Base-by-base conservation (phyloP, 2,797 vertebrate species). In the Silurus aristotelis region DNA sequence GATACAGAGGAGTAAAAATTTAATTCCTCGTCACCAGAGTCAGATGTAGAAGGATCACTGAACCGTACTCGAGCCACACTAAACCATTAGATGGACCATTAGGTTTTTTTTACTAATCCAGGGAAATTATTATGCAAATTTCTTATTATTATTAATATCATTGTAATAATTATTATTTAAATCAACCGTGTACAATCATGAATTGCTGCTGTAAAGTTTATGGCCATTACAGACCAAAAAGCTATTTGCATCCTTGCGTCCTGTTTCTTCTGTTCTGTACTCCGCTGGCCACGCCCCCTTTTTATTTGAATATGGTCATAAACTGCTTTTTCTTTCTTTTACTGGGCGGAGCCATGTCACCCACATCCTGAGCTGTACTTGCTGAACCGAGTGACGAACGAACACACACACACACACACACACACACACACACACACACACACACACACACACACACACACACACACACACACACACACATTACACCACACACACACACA, bases 331-430 rank as follows among this genome's bases (percentile, higher is more conserved):
- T 63, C n/a, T 55, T 75, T 9, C 14, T 8, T 15, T 43, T 2
- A 38, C 1, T 46, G 46, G n/a, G 46, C 5, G 17, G 9, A 27
- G 63, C 63, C 78, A 67, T 1, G 10, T 66, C 15, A 31, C n/a
- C 25, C 46, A 67, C 46, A 55, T 66, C 61, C 78, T 80, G 78
- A 66, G 15, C 61, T 64, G 78, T 60, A 48, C 43, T 52, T 52
- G 61, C 43, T 80, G 61, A 79, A 64, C 60, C 38, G 22, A 80
- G 61, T 52, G 78, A 27, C 78, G n/a, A n/a, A 80, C 66, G 15
- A 66, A 66, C 48, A 63, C 60, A 27, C 19, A 78, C 43, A 80
- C n/a, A 7, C 48, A 48, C 64, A 46, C 8, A 52, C 1, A 1
- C 1, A 52, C 48, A 52, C 48, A 52, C 48, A 52, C 17, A 31